Conservation (phyloP, 2,888 invertebrate genomes). For the Eugnorisma glareosa region DNA sequence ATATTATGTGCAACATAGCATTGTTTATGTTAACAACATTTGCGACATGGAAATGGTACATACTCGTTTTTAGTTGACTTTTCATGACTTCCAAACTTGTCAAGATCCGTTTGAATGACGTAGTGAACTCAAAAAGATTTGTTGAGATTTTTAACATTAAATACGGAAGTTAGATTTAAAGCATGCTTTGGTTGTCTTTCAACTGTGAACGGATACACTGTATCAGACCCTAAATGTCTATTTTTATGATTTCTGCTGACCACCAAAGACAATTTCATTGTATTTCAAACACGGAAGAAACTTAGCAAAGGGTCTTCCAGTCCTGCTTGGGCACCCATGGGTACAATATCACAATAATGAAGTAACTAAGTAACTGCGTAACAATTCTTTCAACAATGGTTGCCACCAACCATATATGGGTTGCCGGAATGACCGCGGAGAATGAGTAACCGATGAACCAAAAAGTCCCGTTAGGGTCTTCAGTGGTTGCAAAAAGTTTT, state of each 20-base stretch:
- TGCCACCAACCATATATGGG: slow-evolving; percentile 38
- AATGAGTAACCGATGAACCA: slow-evolving; percentile 47
- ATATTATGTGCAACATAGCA: no score
- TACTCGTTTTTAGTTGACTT: background rate
- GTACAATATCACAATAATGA: slow-evolving; percentile 18
- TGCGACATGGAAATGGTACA: background rate
- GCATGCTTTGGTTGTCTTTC: no score
- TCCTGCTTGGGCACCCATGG: background rate
- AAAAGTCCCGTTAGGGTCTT: slow-evolving; percentile 41
- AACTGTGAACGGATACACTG: no score
- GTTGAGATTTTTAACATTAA: no score
- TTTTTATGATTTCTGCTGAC: background rate
- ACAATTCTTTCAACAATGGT: slow-evolving; percentile 45
- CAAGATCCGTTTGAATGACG: no score
- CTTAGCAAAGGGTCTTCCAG: background rate
- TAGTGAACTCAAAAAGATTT: no score
- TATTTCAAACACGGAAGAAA: background rate
- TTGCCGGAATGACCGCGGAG: slow-evolving; percentile 13
- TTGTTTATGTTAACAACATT: background rate
- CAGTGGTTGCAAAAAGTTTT: slow-evolving; percentile 42
- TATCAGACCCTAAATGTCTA: no score
- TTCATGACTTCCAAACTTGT: no score
- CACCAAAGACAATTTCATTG: background rate
- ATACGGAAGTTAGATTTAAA: no score
- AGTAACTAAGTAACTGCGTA: background rate